These are phyloP conservation scores for Lycia hirtaria DNA, from an alignment of 2,888 invertebrate genomes.

Conservation along the genomic window DNA sequence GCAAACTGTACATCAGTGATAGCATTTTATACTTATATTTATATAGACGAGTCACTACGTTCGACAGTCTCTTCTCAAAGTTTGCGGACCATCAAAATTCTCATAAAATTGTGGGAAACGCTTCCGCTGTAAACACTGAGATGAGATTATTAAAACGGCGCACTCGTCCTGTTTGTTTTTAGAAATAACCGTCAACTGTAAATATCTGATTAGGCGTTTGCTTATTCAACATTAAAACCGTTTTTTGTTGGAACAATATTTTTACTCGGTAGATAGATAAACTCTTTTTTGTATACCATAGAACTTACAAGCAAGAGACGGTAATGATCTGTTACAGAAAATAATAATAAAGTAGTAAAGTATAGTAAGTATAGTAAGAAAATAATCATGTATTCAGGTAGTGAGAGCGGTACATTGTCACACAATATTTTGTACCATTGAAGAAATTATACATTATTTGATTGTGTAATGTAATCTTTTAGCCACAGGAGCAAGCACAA, in stretches of 20 bases:
- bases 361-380: too few species aligned
- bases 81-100: constrained; percentile 40
- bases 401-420: too few species aligned
- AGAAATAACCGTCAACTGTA: constrained; percentile 33
- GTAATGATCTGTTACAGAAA: too few species aligned
- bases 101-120: constrained; percentile 36
- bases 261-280: background rate
- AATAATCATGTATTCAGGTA: too few species aligned
- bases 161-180: constrained; percentile 31
- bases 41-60: constrained; percentile 28
- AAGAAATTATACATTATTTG: too few species aligned
- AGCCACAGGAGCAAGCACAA: too few species aligned
- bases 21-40: constrained; percentile 37
- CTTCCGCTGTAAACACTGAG: constrained; percentile 34
- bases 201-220: constrained; percentile 34
- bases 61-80: constrained; percentile 30
- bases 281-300: too few species aligned
- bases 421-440: too few species aligned
- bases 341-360: too few species aligned
- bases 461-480: too few species aligned
- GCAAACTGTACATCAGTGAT: constrained; percentile 32
- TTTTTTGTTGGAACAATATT: background rate
- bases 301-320: too few species aligned
- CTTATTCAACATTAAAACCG: constrained; percentile 13
- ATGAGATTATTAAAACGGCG: constrained; percentile 33